Conservation (phyloP, 2,797 vertebrate species). For the Leptoclinus maculatus region DNA sequence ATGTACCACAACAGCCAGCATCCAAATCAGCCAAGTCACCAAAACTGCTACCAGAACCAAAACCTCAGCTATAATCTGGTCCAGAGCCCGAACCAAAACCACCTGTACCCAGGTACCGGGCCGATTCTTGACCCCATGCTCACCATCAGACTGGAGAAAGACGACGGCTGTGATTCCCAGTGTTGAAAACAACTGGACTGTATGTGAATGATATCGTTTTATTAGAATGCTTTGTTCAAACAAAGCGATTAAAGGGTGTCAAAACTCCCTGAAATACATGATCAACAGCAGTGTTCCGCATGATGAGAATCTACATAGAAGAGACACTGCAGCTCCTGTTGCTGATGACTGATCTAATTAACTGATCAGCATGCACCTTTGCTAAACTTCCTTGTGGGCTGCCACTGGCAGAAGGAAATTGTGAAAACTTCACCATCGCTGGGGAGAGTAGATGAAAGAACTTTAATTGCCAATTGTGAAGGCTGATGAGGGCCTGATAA, state of each 20-base stretch:
- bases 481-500: conserved; percentile 12
- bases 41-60: conserved; percentile 69
- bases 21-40: conserved; percentile 53
- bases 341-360: conserved; percentile 35
- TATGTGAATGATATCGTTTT: conserved; percentile 8
- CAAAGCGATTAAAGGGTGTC: conserved; percentile 22
- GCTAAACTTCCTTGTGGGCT: conserved; percentile 20
- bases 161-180: conserved; percentile 83
- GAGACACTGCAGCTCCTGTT: conserved; percentile 35
- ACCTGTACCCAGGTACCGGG: conserved; percentile 88
- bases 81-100: conserved; percentile 83
- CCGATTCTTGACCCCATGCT: conserved; percentile 91
- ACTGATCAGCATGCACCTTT: conserved; percentile 43
- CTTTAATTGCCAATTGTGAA: conserved; percentile 25
- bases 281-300: conserved; percentile 14
- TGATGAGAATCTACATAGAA: conserved; percentile 34
- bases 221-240: conserved; percentile 28
- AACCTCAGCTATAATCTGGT: conserved; percentile 69
- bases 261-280: conserved; percentile 26
- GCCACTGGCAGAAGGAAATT: conserved; percentile 19
- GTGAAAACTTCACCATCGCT: conserved; percentile 13
- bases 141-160: conserved; percentile 96
- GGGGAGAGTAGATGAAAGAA: conserved; percentile 23
- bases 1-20: conserved; percentile 91
- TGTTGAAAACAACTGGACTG: conserved; percentile 85